Evolutionary conservation across 2,888 invertebrate genomes (phyloP).

Genomic region (Gastracanthus pulcherrimus): DNA sequence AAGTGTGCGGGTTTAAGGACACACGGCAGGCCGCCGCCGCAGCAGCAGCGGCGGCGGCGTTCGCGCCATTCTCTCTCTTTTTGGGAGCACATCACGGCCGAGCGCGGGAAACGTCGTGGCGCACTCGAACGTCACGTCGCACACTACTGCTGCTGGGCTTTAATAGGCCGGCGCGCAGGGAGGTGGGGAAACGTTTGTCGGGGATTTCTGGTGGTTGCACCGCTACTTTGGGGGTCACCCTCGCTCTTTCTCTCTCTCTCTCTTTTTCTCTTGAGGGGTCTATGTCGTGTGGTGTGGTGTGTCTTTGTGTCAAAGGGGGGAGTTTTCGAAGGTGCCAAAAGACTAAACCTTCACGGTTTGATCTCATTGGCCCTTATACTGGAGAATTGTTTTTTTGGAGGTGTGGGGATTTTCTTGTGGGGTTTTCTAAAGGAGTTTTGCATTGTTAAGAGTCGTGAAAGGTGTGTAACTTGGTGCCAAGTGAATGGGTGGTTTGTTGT

Average conservation of each 20-base stretch:
- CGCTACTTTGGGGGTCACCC: background rate
- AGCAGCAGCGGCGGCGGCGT: too few species aligned
- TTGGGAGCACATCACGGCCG: conserved; percentile 48
- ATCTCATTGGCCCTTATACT: conserved; percentile 23
- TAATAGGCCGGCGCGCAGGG: background rate
- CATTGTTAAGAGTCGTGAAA: too few species aligned
- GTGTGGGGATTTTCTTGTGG: too few species aligned
- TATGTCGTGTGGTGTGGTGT: background rate
- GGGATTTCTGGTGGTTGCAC: background rate
- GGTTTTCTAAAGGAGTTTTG: too few species aligned
- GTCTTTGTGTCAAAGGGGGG: background rate
- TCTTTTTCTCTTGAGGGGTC: background rate
- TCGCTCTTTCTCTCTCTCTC: background rate
- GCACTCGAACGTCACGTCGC: conserved; percentile 14
- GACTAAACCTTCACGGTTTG: conserved; percentile 11
- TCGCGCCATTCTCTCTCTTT: conserved; percentile 25
- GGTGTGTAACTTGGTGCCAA: too few species aligned
- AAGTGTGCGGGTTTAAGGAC: too few species aligned
- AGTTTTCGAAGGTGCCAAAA: background rate
- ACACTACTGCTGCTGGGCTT: background rate
- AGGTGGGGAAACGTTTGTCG: background rate
- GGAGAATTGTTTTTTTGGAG: too few species aligned
- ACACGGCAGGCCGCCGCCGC: too few species aligned
- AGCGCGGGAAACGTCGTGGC: conserved; percentile 44
- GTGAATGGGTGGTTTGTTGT: too few species aligned